Evolutionary conservation across 1,140 invertebrate species (phyloP), one percentile per base, ranked within the genome.

Genomic region (Cardiocondyla obscurior): DNA sequence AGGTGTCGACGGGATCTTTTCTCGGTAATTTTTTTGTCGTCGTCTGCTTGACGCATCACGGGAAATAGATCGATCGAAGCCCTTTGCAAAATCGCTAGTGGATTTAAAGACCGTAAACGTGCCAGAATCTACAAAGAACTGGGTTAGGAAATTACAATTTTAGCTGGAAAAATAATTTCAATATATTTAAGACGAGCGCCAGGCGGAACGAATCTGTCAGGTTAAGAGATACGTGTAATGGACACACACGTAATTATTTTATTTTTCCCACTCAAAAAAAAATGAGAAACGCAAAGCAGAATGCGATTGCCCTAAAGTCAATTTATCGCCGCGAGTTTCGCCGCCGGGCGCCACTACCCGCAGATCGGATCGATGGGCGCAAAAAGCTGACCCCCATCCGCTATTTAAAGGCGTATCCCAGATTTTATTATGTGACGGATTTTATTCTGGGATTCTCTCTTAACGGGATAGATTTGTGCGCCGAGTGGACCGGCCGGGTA

Each of bases 331-430:
- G 22, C n/a, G 53, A 39, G 44, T 42, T 28, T 33, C 60, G 46
- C 58, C 39, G 28, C 33, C 53, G 53, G 36, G 81, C 58, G 49
- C 25, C 39, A 57, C 39, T 22, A 62, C 36, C 55, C 55, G 14
- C 57, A 55, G 69, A 73, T 58, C 51, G 81, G 64, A 72, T 82
- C 77, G 73, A 84, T 85, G 77, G 76, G 77, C 79, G 76, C 83
- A 58, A 84, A 88, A 88, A 82, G 88, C 79, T 89, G 86, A 89
- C 86, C 89, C 58, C 84, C 64, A 89, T 85, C 73, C 16, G 86
- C 86, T 91, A 88, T 91, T 91, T 90, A 85, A 89, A 90, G 83
- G 53, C 72, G 81, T 83, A 85, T 88, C 84, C 83, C 82, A 86
- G 83, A 89, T 88, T 89, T 88, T 88, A 87, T 85, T 83, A 83